phyloP scores from a whole-genome alignment of 2,888 invertebrate species.

The Oithona nana region DNA sequence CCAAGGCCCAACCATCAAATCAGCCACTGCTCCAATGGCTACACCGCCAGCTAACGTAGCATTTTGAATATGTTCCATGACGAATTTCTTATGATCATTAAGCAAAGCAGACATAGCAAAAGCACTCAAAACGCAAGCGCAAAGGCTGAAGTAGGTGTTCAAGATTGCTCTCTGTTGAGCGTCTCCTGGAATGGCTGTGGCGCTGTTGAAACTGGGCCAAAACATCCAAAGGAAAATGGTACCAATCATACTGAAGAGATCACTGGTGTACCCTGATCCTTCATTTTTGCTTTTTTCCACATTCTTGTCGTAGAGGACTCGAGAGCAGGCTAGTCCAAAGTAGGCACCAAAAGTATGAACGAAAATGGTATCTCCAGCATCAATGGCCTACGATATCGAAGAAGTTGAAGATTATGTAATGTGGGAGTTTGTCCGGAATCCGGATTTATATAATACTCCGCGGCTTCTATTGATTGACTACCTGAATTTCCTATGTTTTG shows the following conservation, averaged over 20 bases:
- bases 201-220: conserved; percentile 93
- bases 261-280: conserved; percentile 60
- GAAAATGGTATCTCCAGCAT: conserved; percentile 80
- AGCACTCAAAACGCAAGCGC: conserved; percentile 50
- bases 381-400: conserved; percentile 45
- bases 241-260: conserved; percentile 85
- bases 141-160: conserved; percentile 77
- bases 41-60: conserved; percentile 76
- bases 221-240: conserved; percentile 86
- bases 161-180: conserved; percentile 67
- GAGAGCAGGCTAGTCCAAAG: conserved; percentile 52
- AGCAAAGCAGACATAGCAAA: conserved; percentile 30
- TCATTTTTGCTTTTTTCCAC: conserved; percentile 1
- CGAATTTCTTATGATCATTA: conserved; percentile 51
- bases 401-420: not conserved
- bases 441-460: too few species aligned
- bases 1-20: conserved; percentile 58
- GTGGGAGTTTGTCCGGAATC: too few species aligned
- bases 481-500: too few species aligned
- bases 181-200: conserved; percentile 36
- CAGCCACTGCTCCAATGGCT: conserved; percentile 61
- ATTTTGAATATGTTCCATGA: conserved; percentile 83
- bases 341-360: conserved; percentile 94
- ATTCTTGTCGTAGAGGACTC: conserved; percentile 5
- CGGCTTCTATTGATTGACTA: too few species aligned